phyloP scores from a whole-genome alignment of 2,113 vertebrate genomes.

The Theropithecus gelada region DNA sequence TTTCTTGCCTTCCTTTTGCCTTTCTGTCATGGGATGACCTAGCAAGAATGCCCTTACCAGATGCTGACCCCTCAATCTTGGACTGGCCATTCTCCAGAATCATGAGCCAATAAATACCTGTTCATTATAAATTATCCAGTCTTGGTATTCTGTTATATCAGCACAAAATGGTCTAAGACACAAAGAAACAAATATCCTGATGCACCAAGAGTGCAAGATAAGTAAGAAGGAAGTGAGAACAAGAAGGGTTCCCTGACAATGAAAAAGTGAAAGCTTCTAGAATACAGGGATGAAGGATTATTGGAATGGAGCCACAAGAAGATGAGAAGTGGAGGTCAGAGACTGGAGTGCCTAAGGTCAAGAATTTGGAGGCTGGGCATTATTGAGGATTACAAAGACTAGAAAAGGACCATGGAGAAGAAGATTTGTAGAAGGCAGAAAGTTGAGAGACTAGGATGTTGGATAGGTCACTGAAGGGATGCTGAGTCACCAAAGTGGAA shows the following conservation, averaged over 20 bases:
- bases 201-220: neutral
- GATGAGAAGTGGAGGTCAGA: neutral
- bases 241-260: neutral
- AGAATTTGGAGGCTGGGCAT: neutral
- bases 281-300: neutral
- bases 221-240: neutral
- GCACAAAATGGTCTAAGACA: neutral
- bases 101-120: neutral
- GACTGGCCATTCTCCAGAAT: neutral
- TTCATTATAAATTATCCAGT: neutral
- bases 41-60: neutral
- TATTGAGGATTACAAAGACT: neutral
- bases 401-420: neutral
- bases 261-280: neutral
- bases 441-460: neutral
- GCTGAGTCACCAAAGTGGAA: neutral
- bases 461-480: neutral
- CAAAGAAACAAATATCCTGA: neutral
- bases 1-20: too few relatives aligned
- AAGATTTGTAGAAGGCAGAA: neutral
- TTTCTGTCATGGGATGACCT: neutral
- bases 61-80: neutral
- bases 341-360: neutral
- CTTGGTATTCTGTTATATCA: neutral
- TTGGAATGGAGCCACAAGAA: neutral